phyloP scores from a whole-genome alignment of 2,888 invertebrate genomes.

The Polyommatus icarus region DNA sequence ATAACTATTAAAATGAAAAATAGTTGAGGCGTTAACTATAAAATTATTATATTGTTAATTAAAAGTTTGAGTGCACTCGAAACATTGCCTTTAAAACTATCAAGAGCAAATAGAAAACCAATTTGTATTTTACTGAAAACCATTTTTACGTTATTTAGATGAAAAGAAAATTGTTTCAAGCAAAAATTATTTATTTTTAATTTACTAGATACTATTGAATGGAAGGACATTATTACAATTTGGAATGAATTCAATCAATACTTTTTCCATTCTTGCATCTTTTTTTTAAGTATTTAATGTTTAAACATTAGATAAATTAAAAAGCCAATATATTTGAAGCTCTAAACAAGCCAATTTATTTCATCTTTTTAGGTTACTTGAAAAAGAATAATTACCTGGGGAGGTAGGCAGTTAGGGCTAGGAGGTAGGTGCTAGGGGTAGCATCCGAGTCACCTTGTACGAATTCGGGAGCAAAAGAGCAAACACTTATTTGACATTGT shows the following conservation, averaged over 20 bases:
- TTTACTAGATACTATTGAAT: too few relatives aligned
- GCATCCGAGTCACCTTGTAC: not conserved
- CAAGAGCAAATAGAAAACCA: not conserved
- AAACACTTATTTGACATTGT: slow-evolving; percentile 11
- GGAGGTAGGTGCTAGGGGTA: too few relatives aligned
- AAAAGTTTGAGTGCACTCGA: not conserved
- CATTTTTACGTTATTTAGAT: not conserved
- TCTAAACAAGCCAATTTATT: not conserved
- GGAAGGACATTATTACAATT: too few relatives aligned
- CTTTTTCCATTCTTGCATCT: too few relatives aligned
- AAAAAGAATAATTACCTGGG: not conserved
- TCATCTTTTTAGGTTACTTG: not conserved
- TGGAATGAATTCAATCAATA: too few relatives aligned
- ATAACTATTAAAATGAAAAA: not conserved
- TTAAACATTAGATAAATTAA: too few relatives aligned
- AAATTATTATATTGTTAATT: not conserved
- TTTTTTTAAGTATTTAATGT: too few relatives aligned
- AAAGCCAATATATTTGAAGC: not conserved
- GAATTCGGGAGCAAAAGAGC: not conserved
- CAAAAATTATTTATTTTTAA: too few relatives aligned
- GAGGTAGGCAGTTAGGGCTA: too few relatives aligned
- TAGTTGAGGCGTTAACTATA: not conserved
- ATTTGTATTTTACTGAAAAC: not conserved
- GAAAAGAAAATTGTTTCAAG: too few relatives aligned
- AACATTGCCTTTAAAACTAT: not conserved